These are phyloP conservation scores for Callipepla californica DNA, from an alignment of 2,113 vertebrate genomes.

Conservation along the genomic window DNA sequence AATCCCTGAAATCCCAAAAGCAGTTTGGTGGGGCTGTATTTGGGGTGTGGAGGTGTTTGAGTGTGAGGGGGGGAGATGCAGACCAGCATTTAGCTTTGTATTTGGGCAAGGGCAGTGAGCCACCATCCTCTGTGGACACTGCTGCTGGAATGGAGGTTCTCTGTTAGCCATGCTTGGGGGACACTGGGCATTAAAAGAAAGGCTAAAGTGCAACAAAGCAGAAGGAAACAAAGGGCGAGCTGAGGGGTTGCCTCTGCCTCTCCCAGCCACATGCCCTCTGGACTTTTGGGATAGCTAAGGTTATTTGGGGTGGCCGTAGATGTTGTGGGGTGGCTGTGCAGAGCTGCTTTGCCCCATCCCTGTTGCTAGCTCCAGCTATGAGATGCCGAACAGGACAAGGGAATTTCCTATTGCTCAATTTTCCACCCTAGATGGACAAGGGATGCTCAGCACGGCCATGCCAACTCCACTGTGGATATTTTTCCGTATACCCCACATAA, in stretches of 20 bases:
- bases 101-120: not conserved
- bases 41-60: accelerated
- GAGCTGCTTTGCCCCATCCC: not conserved
- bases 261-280: not conserved
- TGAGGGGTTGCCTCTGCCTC: not conserved
- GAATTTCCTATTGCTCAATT: slow-evolving; percentile 49
- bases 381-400: slow-evolving; percentile 47
- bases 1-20: not conserved
- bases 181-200: accelerated
- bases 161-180: not conserved
- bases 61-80: not conserved
- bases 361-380: not conserved
- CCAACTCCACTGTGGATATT: not conserved
- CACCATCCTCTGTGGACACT: not conserved
- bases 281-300: not conserved
- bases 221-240: not conserved
- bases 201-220: not conserved
- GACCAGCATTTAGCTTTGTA: not conserved
- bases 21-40: accelerated
- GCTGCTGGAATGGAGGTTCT: accelerated
- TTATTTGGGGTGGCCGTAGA: not conserved
- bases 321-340: too few species aligned
- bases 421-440: not conserved
- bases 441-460: not conserved
- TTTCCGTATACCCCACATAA: not conserved